Evolutionary conservation across 1,140 invertebrate genomes (phyloP).

Genomic region (Aleiodes sp.): DNA sequence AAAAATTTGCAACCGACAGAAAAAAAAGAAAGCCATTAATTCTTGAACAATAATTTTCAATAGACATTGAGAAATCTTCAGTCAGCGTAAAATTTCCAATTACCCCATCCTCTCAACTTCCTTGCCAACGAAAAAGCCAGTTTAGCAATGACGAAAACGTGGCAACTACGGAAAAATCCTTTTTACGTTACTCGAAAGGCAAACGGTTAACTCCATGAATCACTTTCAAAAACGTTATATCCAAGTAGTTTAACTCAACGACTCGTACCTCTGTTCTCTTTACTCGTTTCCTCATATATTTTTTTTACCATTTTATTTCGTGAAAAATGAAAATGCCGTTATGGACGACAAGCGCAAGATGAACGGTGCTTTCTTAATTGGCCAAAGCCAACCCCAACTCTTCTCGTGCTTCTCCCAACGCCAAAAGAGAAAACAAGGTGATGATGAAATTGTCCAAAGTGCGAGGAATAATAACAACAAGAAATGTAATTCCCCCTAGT

Average conservation of each 20-base stretch:
- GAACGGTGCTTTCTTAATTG: constrained; percentile 4
- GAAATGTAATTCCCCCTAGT: background rate
- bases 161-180: background rate
- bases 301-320: background rate
- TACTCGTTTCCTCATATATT: background rate
- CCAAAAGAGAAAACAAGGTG: background rate
- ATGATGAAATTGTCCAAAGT: constrained; percentile 8
- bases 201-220: constrained; percentile 7
- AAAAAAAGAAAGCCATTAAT: no score
- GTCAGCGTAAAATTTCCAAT: background rate
- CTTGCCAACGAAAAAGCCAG: background rate
- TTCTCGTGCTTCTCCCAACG: background rate
- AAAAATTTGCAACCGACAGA: no score
- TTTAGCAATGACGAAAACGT: constrained; percentile 2
- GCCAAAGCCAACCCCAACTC: background rate
- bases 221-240: constrained; percentile 9
- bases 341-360: constrained; percentile 3
- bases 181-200: background rate
- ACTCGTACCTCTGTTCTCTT: background rate
- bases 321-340: constrained; percentile 13
- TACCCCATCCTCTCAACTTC: background rate
- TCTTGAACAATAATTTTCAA: background rate
- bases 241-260: constrained; percentile 12
- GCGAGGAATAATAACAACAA: background rate
- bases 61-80: background rate